Evolutionary conservation across 2,888 invertebrate species (phyloP).

Genomic region (Philereme transversata): DNA sequence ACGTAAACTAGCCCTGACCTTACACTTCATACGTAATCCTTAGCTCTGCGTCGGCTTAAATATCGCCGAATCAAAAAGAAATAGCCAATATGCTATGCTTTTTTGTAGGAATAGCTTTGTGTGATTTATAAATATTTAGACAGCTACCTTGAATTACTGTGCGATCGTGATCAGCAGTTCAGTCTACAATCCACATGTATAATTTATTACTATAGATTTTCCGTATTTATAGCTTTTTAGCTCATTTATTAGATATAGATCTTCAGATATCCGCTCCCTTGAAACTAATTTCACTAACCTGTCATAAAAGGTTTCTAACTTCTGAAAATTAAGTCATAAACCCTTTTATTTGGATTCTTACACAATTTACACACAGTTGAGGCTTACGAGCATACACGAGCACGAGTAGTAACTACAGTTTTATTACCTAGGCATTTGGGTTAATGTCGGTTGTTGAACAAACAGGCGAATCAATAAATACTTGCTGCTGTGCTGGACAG

Average conservation of each 20-base stretch:
- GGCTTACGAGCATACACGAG: not conserved
- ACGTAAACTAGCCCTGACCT: conserved; percentile 23
- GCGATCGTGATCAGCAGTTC: conserved; percentile 12
- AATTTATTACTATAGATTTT: too few relatives aligned
- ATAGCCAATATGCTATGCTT: not conserved
- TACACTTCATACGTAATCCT: conserved; percentile 27
- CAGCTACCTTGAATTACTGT: not conserved
- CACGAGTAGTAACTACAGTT: conserved; percentile 8
- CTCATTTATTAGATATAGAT: too few relatives aligned
- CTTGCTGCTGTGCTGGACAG: not conserved
- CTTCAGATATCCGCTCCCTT: too few relatives aligned
- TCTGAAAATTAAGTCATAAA: too few relatives aligned
- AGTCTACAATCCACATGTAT: not conserved
- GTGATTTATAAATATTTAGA: not conserved
- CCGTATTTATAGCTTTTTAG: too few relatives aligned
- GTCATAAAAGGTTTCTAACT: too few relatives aligned
- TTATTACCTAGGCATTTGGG: conserved; percentile 16
- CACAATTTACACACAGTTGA: conserved; percentile 5
- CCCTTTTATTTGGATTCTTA: not conserved
- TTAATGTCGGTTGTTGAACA: conserved; percentile 23
- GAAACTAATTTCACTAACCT: too few relatives aligned
- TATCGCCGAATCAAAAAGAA: conserved; percentile 8
- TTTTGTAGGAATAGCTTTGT: not conserved
- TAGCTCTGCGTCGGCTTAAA: conserved; percentile 13
- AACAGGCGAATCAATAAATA: conserved; percentile 24